Base-by-base conservation (phyloP, 64 coral and sea anemone species). In the Stylophora pistillata region DNA sequence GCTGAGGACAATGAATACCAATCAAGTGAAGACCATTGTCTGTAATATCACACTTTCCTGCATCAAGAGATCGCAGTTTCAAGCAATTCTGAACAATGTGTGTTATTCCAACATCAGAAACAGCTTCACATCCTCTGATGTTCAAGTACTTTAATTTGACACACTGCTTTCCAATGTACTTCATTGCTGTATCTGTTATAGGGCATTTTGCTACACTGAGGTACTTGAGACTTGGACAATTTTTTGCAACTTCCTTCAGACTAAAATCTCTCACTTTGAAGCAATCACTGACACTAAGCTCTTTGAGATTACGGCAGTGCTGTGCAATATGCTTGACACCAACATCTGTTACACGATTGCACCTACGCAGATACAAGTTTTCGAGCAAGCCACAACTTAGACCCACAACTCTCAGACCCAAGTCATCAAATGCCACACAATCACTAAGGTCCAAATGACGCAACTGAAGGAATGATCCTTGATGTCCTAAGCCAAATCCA, bases 181-280 rank as follows among this genome's bases (percentile, higher is more conserved):
- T 99, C 55, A 99, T 95, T 20, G 93, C 97, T 64, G 97, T 77
- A 55, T 99, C 97, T 72, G 86, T 99, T 14, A 99, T 93, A 23
- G 93, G 86, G 26, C 97, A 99, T 54, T 95, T 92, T 37, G 94
- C 91, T 53, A 90, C 94, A 99, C 97, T 99, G 9, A 99, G 76
- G 86, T 99, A 99, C 81, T 90, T 95, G 23, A 99, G 73, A 10
- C 82, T 59, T 32, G 87, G 60, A 71, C 78, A 90, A 56, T 95
- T 81, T 61, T 89, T 91, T 56, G 97, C 91, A 28, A 99, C 90
- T 88, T 99, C 97, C 71, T 99, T 99, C 17, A 99, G 78, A 82
- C 97, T 99, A 27, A 99, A 99, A 74, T 99, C 97, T 81, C 97
- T 90, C 21, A 99, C 93, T 86, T 99, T 99, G 32, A 90, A 95